Evolutionary conservation across 2,113 vertebrate species (phyloP).

Genomic region (Girardinichthys multiradiatus): DNA sequence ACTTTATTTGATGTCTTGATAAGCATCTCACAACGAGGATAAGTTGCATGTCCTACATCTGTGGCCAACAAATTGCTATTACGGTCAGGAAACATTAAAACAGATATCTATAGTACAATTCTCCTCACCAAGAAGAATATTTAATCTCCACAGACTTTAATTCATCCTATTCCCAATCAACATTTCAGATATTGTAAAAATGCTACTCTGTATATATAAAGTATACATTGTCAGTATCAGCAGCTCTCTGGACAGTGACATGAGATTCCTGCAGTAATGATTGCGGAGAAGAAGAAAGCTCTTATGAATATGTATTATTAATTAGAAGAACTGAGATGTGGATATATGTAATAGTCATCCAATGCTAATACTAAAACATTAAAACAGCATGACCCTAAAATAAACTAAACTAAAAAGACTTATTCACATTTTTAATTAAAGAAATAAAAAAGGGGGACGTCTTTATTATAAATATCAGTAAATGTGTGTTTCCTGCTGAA

Average conservation of each 20-base stretch:
- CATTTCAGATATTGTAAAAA: neutral
- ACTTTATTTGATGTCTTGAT: neutral
- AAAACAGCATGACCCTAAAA: too few species aligned
- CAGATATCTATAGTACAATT: too few species aligned
- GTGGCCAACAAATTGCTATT: neutral
- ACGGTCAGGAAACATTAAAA: too few species aligned
- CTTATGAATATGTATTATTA: too few species aligned
- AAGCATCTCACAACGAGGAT: neutral
- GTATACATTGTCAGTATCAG: too few species aligned
- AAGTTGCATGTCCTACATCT: neutral
- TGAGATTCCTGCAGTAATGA: neutral
- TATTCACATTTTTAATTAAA: too few species aligned
- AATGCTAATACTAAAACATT: too few species aligned
- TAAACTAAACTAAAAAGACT: too few species aligned
- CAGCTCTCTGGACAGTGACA: neutral
- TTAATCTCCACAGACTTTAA: neutral
- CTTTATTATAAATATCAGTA: too few species aligned
- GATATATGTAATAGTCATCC: neutral
- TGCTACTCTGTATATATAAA: neutral
- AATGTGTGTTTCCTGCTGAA: too few species aligned
- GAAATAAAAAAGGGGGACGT: too few species aligned
- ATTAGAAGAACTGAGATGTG: neutral
- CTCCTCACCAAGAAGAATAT: neutral
- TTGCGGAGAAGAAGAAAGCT: too few species aligned
- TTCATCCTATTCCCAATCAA: neutral